Base-by-base conservation (phyloP, 2,797 vertebrate genomes). In the Ispidina lecontei region DNA sequence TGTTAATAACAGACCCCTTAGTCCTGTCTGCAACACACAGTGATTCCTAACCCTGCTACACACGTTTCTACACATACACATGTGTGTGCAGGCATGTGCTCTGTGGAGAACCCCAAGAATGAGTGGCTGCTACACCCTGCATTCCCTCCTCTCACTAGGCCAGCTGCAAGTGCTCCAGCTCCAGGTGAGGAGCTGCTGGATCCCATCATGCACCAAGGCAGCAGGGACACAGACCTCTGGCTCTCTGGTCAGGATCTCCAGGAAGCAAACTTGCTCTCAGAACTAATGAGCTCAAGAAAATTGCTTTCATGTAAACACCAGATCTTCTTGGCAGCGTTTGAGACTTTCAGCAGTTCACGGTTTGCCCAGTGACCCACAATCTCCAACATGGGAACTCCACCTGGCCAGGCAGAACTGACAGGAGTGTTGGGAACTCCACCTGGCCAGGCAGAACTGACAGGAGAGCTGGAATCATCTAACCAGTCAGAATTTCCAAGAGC, bases 41-140 rank as follows among this genome's bases (percentile, higher is more conserved):
- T 4, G 17, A 39, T 71, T 83, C 14, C 21, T 35, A 91, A 49
- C 18, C 54, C 46, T 39, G 2, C 41, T 2, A 43, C 1, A 3
- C 1, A 8, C 6, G 21, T n/a, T 11, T 2, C 26, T 26, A 58
- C 26, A n/a, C 4, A 6, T 4, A 23, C 1, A 1, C 2, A 1
- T 3, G 25, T 2, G 2, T 3, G 18, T 2, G 25, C 29, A 11
- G 1, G 8, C 3, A 1, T 21, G 20, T 52, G 41, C 46, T 62
- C 60, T 46, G 25, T 2, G 12, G 23, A 29, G 46, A 31, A 22
- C 55, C 19, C 33, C 59, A 49, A 4, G 25, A 72, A 47, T 15
- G 13, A 39, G 10, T 6, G 6, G 1, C 63, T 52, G 39, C 56
- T 33, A 5, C 55, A 31, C 33, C 62, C 11, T 18, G 39, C 20